Conservation (phyloP, 2,888 invertebrate genomes). For the Scrobipalpa atriplicella region DNA sequence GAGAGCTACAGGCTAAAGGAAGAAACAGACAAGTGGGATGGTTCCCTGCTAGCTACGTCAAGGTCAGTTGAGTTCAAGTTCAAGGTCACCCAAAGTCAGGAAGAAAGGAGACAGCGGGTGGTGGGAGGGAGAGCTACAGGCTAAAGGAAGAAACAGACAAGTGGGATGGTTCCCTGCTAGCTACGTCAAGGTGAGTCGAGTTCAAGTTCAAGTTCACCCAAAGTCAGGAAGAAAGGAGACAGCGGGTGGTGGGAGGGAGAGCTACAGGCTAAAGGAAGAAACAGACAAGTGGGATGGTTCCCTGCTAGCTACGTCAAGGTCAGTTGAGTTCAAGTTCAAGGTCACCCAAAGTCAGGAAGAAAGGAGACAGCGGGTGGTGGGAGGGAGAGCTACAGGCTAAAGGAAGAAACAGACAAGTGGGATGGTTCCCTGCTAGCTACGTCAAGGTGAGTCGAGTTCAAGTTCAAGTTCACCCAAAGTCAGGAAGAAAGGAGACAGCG, state of each 20-base stretch:
- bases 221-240: conserved; percentile 97
- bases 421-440: not conserved
- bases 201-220: not conserved
- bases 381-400: conserved; percentile 98
- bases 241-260: conserved; percentile 99
- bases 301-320: conserved; percentile 98
- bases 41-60: conserved; percentile 99
- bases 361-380: conserved; percentile 95
- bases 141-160: conserved; percentile 93
- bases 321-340: not conserved
- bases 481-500: not conserved
- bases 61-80: conserved; percentile 71
- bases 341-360: conserved; percentile 48
- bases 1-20: conserved; percentile 96
- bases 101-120: not conserved
- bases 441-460: conserved; percentile 64
- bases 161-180: conserved; percentile 94
- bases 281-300: conserved; percentile 98
- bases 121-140: conserved; percentile 56
- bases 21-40: conserved; percentile 97
- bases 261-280: conserved; percentile 94
- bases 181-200: not conserved
- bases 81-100: not conserved
- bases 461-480: not conserved
- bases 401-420: conserved; percentile 92